Evolutionary conservation across 2,888 invertebrate genomes (phyloP), one percentile per base, ranked within the genome.

Genomic region (Colostygia pectinataria): DNA sequence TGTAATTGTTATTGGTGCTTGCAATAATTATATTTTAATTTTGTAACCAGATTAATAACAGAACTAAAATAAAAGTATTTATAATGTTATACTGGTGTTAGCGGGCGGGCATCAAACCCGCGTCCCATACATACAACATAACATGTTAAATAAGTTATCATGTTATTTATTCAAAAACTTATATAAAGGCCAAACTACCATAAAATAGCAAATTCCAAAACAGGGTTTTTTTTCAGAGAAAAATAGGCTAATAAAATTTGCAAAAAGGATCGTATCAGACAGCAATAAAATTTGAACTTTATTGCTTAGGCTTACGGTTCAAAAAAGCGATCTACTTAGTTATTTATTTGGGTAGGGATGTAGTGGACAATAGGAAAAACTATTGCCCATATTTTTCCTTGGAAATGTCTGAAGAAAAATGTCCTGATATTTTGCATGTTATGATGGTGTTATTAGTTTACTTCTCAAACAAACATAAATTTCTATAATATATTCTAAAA

Each of bases 321-420:
- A 37, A 36, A 42, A 25, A 25, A 10, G 29, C 28, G 38, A 33
- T 68, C 28, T 33, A 2, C 6, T 34, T 36, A 27, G 14, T 33
- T 41, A 48, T 27, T 45, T 49, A 48, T 38, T 38, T 25, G 27
- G 27, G 34, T 20, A 34, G 50, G 44, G 44, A 33, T 40, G 13
- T 18, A 25, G 13, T 29, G 43, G 31, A 51, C 45, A 50, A 53
- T 45, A 15, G 52, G 49, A 18, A 32, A 50, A 57, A 50, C 57
- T 55, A 55, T 57, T 55, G 57, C 57, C 43, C 32, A 53, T 57
- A 55, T 57, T 48, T 53, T 46, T 38, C 44, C 23, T 45, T 25
- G 44, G 23, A 48, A 53, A 47, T 47, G 33, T 25, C 41, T 27
- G 9, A 32, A 41, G 36, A 32, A 45, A 41, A 49, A 44, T 41